Base-by-base conservation (phyloP, 2,113 vertebrate species). In the Catagonus wagneri region DNA sequence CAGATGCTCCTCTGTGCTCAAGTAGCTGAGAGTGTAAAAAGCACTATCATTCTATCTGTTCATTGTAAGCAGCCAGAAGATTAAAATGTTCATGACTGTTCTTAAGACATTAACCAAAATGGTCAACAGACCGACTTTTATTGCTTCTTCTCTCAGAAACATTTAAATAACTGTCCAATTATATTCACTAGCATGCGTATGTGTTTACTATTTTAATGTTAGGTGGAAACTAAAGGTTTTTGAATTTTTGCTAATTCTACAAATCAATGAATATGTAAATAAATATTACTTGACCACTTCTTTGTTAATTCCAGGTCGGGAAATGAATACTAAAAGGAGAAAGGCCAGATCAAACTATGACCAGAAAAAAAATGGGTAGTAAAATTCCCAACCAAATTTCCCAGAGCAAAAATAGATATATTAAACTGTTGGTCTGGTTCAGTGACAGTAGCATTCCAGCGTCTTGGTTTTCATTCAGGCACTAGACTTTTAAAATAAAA, bases 131-230 rank as follows among this genome's bases (percentile, higher is more conserved):
- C 12, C 34, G 54, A 27, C 66, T 90, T 89, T 69, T 72, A 79
- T 54, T 3, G 13, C 34, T 90, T 22, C 1, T 69, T 85, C 39
- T 58, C 20, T 94, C 54, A 63, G 32, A 96, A 93, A 83, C 4
- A 89, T 72, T 90, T 71, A 80, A 94, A 85, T 58, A 83, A 63
- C 25, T 72, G 14, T 75, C n/a, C 23, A 91, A 66, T 68, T 89
- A 75, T 84, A 63, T 81, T 80, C 29, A 27, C 36, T 69, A 89
- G 65, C 74, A n/a, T 93, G 32, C 19, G 16, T 13, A 61, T n/a
- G 14, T 75, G 7, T 65, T 96, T 85, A 71, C 94, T 85, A 75
- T 90, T 65, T 80, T 80, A 90, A 88, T 19, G 76, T 94, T 74
- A 83, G 39, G 25, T 20, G 60, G 80, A 80, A 96, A 60, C 27